phyloP scores from a whole-genome alignment of 2,113 vertebrate genomes.

The Etheostoma cragini region DNA sequence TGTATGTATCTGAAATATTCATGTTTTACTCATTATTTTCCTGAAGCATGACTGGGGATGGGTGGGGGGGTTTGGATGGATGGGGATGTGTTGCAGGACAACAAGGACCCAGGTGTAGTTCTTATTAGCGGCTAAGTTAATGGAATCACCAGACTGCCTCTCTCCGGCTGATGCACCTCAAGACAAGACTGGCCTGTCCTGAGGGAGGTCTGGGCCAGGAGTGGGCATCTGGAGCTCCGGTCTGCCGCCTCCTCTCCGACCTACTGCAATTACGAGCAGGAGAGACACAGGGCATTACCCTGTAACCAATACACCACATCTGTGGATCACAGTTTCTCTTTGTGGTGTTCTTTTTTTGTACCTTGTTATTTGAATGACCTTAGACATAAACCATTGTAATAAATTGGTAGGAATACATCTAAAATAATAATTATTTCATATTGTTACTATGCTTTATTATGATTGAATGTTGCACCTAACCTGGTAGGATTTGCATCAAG shows the following conservation, averaged over 20 bases:
- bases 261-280: constrained; percentile 42
- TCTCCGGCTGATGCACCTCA: constrained; percentile 61
- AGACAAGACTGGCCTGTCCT: constrained; percentile 67
- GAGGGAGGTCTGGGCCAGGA: constrained; percentile 67
- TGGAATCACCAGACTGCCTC: constrained; percentile 71
- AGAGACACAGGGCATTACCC: neutral
- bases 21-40: constrained; percentile 4
- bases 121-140: constrained; percentile 78
- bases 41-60: neutral
- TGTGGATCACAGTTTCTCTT: neutral
- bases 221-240: constrained; percentile 66
- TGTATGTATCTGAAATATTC: neutral
- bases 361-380: neutral
- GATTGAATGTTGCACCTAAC: neutral
- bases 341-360: neutral
- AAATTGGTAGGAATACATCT: neutral
- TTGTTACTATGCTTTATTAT: neutral
- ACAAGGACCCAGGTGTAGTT: constrained; percentile 79
- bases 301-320: constrained; percentile 18
- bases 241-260: constrained; percentile 38
- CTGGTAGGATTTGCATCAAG: neutral
- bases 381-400: neutral
- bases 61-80: neutral
- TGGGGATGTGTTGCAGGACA: constrained; percentile 44
- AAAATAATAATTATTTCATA: neutral